These are phyloP conservation scores for Platerodrilus igneus DNA, from an alignment of 2,888 invertebrate species.

Conservation along the genomic window DNA sequence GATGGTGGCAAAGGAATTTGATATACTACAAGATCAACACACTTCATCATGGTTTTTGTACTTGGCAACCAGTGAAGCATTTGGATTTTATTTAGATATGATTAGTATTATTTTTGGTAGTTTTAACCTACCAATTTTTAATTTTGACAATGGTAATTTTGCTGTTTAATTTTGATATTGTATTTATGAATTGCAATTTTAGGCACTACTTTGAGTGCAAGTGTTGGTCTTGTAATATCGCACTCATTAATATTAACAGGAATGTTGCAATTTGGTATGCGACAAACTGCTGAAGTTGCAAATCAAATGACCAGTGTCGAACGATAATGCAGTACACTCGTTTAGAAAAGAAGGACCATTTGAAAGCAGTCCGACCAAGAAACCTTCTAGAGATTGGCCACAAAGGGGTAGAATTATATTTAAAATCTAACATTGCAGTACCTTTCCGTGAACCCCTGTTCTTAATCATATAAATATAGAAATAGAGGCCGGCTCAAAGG, in stretches of 20 bases:
- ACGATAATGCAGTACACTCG: conserved; percentile 74
- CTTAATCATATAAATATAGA: conserved; percentile 62
- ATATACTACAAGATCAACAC: conserved; percentile 65
- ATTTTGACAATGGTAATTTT: conserved; percentile 54
- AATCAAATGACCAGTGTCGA: conserved; percentile 81
- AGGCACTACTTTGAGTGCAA: conserved; percentile 59
- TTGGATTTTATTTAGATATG: conserved; percentile 62
- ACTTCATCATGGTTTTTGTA: conserved; percentile 60
- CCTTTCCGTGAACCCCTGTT: conserved; percentile 59
- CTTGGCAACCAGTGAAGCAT: conserved; percentile 57
- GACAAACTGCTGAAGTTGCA: conserved; percentile 72
- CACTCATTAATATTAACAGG: conserved; percentile 71
- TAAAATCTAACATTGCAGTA: conserved; percentile 61
- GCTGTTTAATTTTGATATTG: not conserved
- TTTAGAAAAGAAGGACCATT: conserved; percentile 66
- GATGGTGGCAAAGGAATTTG: conserved; percentile 71
- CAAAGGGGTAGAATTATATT: conserved; percentile 57
- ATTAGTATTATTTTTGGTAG: conserved; percentile 59
- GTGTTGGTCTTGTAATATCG: conserved; percentile 68
- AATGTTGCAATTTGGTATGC: conserved; percentile 75
- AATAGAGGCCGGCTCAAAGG: conserved; percentile 64
- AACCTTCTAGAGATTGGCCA: conserved; percentile 60
- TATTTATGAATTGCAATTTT: no score
- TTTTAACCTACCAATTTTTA: conserved; percentile 62
- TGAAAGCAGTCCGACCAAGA: conserved; percentile 51